Conservation (phyloP, 2,797 vertebrate genomes). For the Pempheris klunzingeri region DNA sequence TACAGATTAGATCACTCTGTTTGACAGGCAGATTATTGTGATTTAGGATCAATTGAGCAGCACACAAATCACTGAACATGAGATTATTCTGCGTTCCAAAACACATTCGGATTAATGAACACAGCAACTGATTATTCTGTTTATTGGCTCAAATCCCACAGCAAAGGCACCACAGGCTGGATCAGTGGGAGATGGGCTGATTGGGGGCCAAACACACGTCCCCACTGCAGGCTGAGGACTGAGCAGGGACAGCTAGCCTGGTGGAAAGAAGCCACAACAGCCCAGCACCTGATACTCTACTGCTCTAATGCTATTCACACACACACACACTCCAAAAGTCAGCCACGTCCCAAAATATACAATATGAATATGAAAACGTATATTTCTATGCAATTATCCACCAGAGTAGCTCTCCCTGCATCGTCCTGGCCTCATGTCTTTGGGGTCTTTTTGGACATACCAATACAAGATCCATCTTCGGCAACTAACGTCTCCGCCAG, state of each 20-base stretch:
- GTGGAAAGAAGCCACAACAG: conserved; percentile 60
- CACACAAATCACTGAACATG: conserved; percentile 32
- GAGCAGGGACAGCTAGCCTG: conserved; percentile 71
- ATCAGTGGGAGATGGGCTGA: conserved; percentile 9
- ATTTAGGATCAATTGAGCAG: conserved; percentile 16
- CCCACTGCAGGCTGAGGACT: conserved; percentile 61
- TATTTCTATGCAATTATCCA: conserved; percentile 59
- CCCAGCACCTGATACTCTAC: neutral
- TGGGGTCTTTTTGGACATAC: conserved; percentile 74
- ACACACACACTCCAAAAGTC: neutral
- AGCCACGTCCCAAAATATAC: too few species aligned
- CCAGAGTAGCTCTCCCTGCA: conserved; percentile 71
- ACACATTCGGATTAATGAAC: conserved; percentile 42
- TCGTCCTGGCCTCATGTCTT: conserved; percentile 37
- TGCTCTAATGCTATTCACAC: neutral
- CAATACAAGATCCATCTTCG: conserved; percentile 92
- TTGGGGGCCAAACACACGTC: conserved; percentile 34
- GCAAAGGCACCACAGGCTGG: conserved; percentile 40
- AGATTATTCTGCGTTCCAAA: conserved; percentile 31
- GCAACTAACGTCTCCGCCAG: conserved; percentile 95
- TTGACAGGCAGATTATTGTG: conserved; percentile 45
- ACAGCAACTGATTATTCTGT: conserved; percentile 26
- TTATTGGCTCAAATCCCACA: conserved; percentile 40
- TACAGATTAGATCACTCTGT: conserved; percentile 17
- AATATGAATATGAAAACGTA: too few species aligned